Evolutionary conservation across 2,797 vertebrate genomes (phyloP), one percentile per base, ranked within the genome.

Genomic region (Emys orbicularis): DNA sequence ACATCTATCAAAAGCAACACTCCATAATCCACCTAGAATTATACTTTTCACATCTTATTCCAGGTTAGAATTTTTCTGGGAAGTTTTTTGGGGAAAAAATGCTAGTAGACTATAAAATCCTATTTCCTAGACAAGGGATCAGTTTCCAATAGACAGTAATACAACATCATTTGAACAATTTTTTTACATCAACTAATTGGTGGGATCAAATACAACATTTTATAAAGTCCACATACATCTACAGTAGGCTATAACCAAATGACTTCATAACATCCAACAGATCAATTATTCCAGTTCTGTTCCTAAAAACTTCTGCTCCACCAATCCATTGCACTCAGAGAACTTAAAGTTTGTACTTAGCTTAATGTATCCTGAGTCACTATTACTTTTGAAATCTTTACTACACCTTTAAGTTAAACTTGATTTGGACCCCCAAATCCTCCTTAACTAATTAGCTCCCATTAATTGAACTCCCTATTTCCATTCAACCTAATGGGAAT

Each of bases 201-300:
- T 27, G 6, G 25, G 19, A 27, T 74, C 41, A 74, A 74, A 74
- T 23, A 12, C 12, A 25, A 41, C 44, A 74, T 44, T 12, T 25
- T 25, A 68, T 68, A 10, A 72, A 41, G 41, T 41, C 16, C 54
- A 82, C 47, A 3, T 81, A 81, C 37, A 47, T 11, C 5, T 65
- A 5, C 1, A 10, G 53, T 2, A 53, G 53, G 6, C 25, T n/a
- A 29, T 3, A 0, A 11, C 11, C 9, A 29, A 25, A 29, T 79
- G 19, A 74, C 68, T 90, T 90, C 56, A 10, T 4, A 54, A 4
- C 12, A 81, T 47, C 72, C 82, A 25, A 54, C 56, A 79, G 5
- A 53, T 68, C 3, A 79, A 4, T 68, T 80, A 85, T 83, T 16
- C 7, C 5, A 89, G 7, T 61, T 5, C 5, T 85, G 5, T 74